phyloP scores from a whole-genome alignment of 2,113 vertebrate genomes.

The Dromiciops gliroides region DNA sequence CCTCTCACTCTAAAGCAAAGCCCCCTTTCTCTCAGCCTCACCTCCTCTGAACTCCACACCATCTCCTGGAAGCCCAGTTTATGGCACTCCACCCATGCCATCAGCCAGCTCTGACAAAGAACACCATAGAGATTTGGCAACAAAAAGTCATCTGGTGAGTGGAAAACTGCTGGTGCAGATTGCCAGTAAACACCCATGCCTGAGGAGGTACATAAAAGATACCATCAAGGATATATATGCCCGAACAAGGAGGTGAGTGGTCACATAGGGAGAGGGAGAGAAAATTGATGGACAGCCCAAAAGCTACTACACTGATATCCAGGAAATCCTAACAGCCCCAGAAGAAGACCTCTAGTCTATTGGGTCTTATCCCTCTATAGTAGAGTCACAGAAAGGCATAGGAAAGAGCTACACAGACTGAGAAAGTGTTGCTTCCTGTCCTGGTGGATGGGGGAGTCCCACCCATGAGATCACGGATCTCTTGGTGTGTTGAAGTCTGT shows the following conservation, averaged over 20 bases:
- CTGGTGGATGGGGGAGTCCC: not conserved
- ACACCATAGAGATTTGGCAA: not conserved
- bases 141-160: not conserved
- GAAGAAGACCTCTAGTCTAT: not conserved
- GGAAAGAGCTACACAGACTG: not conserved
- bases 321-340: not conserved
- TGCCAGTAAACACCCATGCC: not conserved
- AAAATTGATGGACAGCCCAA: not conserved
- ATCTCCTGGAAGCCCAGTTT: not conserved
- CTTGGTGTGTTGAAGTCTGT: not conserved
- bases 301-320: not conserved
- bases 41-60: not conserved
- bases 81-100: not conserved
- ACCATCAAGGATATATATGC: not conserved
- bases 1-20: not conserved
- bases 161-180: not conserved
- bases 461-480: not conserved
- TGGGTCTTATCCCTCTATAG: not conserved
- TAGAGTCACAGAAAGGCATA: not conserved
- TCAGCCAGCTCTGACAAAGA: not conserved
- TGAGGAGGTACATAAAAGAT: not conserved
- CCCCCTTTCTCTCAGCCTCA: not conserved
- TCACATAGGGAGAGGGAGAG: not conserved
- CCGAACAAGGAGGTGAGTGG: not conserved
- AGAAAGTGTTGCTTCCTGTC: not conserved